These are phyloP conservation scores for Phyllostomus discolor DNA, from an alignment of 2,113 vertebrate species.

Conservation along the genomic window DNA sequence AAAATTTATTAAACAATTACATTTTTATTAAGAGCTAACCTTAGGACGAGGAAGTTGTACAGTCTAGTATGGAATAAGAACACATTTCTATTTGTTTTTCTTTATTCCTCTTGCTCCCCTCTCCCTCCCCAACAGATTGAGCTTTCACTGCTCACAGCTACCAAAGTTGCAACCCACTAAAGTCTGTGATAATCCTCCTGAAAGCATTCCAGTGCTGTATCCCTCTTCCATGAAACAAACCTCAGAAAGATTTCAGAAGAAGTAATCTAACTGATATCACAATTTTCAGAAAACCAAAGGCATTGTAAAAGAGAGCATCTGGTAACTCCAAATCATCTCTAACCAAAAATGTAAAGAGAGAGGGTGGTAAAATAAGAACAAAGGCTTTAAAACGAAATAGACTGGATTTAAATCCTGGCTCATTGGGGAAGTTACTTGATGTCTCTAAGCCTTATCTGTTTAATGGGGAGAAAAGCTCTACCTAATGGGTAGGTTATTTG, in stretches of 20 bases:
- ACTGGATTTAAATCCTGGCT: background rate
- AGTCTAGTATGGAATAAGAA: background rate
- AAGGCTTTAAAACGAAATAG: background rate
- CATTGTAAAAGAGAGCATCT: background rate
- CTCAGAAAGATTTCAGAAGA: background rate
- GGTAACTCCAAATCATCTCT: background rate
- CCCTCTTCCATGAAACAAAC: background rate
- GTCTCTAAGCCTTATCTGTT: background rate
- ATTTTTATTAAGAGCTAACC: background rate
- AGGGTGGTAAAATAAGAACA: background rate
- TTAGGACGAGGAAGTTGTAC: background rate
- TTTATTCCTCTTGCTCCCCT: background rate
- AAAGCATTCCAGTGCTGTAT: background rate
- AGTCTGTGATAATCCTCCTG: background rate
- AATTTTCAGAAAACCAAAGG: background rate
- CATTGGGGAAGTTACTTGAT: background rate
- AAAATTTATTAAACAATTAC: background rate
- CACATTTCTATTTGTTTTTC: background rate
- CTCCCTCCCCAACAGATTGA: background rate
- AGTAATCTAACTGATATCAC: background rate
- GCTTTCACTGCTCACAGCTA: background rate
- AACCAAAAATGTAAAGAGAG: background rate
- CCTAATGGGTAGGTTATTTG: background rate
- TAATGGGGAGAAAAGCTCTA: background rate
- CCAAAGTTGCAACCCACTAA: background rate